These are phyloP conservation scores for Philhelius pedissequus DNA, from an alignment of 2,888 invertebrate genomes.

Conservation along the genomic window DNA sequence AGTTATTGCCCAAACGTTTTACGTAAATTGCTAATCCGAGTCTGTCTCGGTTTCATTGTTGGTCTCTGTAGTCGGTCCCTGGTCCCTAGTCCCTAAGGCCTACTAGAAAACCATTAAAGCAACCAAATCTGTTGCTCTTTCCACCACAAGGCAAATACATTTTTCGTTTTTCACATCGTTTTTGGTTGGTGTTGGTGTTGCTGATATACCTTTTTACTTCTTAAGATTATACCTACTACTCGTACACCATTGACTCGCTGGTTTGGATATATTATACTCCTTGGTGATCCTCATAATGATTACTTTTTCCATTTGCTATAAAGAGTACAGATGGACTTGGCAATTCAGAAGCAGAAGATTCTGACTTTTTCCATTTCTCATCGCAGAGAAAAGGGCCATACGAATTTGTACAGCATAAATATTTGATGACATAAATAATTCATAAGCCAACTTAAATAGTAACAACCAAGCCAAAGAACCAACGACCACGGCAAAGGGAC, in stretches of 20 bases:
- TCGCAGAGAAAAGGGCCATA: conserved; percentile 16
- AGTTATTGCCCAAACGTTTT: conserved; percentile 56
- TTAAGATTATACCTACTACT: background rate
- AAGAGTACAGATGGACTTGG: conserved; percentile 13
- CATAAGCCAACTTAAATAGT: conserved; percentile 57
- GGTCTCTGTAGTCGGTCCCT: background rate
- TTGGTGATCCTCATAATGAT: conserved; percentile 58
- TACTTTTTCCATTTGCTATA: conserved; percentile 58
- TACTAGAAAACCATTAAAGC: conserved; percentile 17
- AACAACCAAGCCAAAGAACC: background rate
- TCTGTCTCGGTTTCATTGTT: background rate
- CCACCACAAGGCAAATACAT: background rate
- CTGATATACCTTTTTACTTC: conserved; percentile 30
- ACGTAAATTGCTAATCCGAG: conserved; percentile 42
- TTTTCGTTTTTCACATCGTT: conserved; percentile 30
- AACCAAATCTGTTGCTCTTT: conserved; percentile 43
- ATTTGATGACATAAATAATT: conserved; percentile 68
- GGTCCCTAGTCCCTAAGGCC: background rate
- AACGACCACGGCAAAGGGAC: conserved; percentile 4
- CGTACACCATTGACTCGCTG: too few species aligned
- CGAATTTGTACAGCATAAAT: conserved; percentile 65
- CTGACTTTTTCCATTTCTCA: background rate
- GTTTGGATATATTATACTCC: too few species aligned
- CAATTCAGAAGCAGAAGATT: background rate
- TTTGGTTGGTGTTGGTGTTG: background rate